A percentile compares a stretch with the other conserved stretches of the same genome.
Evolutionary conservation across 2,113 vertebrate genomes (phyloP).

Genomic region (Neolamprologus kungweensis): DNA sequence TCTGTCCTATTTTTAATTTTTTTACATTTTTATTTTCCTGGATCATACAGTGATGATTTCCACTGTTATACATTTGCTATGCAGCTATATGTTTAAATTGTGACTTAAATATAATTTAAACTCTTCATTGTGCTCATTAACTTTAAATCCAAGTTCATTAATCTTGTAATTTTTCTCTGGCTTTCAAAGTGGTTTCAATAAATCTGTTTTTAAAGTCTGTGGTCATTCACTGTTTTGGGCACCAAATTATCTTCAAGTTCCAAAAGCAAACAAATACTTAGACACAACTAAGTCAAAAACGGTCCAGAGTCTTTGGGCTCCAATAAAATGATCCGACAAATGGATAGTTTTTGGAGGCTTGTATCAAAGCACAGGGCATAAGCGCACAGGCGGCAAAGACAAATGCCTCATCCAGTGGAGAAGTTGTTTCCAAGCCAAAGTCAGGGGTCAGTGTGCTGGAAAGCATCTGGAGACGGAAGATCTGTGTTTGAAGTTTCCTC

Average conservation of each 20-base stretch:
- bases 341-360: background rate
- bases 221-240: background rate
- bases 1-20: background rate
- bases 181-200: background rate
- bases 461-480: background rate
- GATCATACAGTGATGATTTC: background rate
- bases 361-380: background rate
- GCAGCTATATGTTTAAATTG: background rate
- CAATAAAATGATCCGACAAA: background rate
- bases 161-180: background rate
- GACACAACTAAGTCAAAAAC: background rate
- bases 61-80: rapidly evolving
- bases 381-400: background rate
- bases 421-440: background rate
- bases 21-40: background rate
- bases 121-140: background rate
- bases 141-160: background rate
- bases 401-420: background rate
- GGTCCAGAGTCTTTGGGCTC: background rate
- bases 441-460: background rate
- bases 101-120: background rate
- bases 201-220: background rate
- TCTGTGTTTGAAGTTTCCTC: background rate
- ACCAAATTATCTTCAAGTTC: background rate
- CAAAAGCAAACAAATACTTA: background rate